These are phyloP conservation scores for Epinephelus lanceolatus DNA, from an alignment of 2,113 vertebrate genomes.

Conservation along the genomic window DNA sequence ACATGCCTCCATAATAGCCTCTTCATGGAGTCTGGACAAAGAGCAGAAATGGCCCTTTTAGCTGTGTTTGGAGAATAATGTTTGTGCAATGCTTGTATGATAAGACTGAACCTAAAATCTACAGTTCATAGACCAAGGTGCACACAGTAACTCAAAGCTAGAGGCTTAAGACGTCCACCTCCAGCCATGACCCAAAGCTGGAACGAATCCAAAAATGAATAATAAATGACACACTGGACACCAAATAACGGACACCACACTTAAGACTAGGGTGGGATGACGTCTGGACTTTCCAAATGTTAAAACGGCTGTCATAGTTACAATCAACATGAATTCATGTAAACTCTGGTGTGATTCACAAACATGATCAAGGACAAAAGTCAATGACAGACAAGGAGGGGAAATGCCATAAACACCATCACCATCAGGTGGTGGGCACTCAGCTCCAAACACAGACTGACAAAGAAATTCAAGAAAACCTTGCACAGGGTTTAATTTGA, in stretches of 20 bases:
- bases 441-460: neutral
- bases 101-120: slow-evolving; percentile 4
- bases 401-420: neutral
- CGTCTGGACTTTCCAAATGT: neutral
- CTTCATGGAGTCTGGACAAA: slow-evolving; percentile 41
- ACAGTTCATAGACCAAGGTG: neutral
- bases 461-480: neutral
- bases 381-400: neutral
- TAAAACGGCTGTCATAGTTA: neutral
- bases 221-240: slow-evolving; percentile 30
- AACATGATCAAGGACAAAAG: neutral
- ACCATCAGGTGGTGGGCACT: neutral
- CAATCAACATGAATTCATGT: neutral
- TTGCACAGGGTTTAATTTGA: neutral
- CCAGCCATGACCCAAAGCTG: neutral
- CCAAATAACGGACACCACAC: neutral
- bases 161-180: neutral
- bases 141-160: neutral
- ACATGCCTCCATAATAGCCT: slow-evolving; percentile 32
- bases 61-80: slow-evolving; percentile 37
- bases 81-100: slow-evolving; percentile 14
- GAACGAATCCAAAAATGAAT: slow-evolving; percentile 17
- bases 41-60: slow-evolving; percentile 28
- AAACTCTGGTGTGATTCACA: slow-evolving; percentile 6
- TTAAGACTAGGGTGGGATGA: slow-evolving; percentile 4